Conservation (phyloP, 2,113 vertebrate genomes). For the Zosterops hypoxanthus region DNA sequence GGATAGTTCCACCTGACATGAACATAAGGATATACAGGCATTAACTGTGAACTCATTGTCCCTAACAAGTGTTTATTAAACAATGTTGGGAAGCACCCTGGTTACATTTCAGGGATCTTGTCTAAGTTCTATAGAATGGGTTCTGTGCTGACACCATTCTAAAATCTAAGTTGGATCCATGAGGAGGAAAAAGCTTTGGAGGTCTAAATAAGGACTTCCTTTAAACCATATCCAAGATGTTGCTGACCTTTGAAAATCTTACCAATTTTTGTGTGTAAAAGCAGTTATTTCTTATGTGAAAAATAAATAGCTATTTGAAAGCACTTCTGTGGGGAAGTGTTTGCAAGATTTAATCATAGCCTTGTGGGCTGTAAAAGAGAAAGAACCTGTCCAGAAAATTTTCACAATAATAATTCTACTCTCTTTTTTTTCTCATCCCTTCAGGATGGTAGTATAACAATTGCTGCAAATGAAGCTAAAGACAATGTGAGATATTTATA, state of each 20-base stretch:
- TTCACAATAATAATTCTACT: background rate
- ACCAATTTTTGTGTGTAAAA: background rate
- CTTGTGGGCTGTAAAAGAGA: background rate
- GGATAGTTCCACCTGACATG: background rate
- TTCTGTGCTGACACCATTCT: background rate
- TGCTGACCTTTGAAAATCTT: background rate
- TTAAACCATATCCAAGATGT: background rate
- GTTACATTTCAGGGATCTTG: background rate
- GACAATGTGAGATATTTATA: slow-evolving; percentile 83
- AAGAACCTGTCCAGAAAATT: background rate
- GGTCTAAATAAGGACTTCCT: background rate
- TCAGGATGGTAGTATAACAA: slow-evolving; percentile 79
- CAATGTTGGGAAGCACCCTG: background rate
- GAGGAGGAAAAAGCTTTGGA: background rate
- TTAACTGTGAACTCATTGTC: background rate
- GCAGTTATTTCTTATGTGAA: background rate
- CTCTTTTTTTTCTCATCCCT: background rate
- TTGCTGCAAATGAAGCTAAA: slow-evolving; percentile 83
- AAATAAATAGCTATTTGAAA: background rate
- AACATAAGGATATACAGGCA: background rate
- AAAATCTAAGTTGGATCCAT: background rate
- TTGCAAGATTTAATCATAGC: background rate
- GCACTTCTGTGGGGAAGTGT: background rate
- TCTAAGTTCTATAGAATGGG: background rate
- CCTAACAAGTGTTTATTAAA: background rate